Conservation (phyloP, 2,797 vertebrate species). For the Enteromius argenteus region DNA sequence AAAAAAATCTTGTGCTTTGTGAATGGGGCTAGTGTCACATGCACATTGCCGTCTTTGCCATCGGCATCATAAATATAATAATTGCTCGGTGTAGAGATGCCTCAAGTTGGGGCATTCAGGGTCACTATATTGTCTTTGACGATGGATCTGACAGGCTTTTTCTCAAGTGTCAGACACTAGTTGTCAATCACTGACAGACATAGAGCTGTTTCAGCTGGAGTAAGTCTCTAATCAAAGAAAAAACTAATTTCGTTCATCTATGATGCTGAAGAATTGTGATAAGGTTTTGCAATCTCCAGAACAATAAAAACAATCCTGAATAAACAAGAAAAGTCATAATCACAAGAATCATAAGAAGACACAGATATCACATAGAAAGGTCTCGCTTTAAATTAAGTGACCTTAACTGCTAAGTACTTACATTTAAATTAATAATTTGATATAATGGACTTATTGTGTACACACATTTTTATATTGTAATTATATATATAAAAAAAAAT, state of each 20-base stretch:
- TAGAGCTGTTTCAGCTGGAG: not conserved
- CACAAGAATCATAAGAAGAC: not conserved
- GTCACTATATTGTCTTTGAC: conserved; percentile 1
- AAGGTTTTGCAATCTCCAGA: not conserved
- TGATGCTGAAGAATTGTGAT: not conserved
- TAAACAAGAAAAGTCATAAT: not conserved
- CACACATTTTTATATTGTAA: too few relatives aligned
- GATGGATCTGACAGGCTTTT: not conserved
- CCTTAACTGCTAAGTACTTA: not conserved
- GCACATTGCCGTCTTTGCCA: not conserved
- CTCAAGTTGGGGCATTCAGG: conserved; percentile 4
- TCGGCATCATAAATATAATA: not conserved
- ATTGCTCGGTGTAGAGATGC: not conserved
- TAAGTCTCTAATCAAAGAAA: not conserved
- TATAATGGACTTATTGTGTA: too few relatives aligned
- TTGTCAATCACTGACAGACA: conserved; percentile 8
- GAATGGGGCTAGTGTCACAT: not conserved
- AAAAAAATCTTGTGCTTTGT: not conserved
- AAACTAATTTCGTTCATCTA: not conserved
- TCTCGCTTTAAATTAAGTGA: not conserved
- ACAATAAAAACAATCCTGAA: not conserved
- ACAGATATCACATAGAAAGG: not conserved
- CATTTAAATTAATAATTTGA: too few relatives aligned
- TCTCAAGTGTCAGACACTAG: not conserved
- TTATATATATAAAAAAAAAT: too few relatives aligned